phyloP scores from a whole-genome alignment of 2,888 invertebrate species.

The Macrosoma leucophasiata region DNA sequence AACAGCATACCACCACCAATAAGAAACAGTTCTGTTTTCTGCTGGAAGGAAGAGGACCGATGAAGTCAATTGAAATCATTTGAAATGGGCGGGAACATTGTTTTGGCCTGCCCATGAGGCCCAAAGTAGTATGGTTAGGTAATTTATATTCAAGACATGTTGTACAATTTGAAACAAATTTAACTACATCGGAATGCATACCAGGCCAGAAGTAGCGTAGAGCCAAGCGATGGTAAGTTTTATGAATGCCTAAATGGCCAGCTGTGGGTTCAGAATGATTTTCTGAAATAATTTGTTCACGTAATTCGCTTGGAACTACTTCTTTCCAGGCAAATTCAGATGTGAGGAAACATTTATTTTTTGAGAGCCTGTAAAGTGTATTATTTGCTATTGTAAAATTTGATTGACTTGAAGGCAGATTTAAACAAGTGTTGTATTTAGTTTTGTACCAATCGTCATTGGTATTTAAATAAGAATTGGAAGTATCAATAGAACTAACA shows the following conservation, averaged over 20 bases:
- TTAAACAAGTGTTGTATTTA: constrained; percentile 17
- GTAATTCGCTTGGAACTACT: constrained; percentile 21
- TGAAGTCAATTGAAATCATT: too few relatives aligned
- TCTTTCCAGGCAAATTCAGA: constrained; percentile 23
- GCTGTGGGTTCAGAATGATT: constrained; percentile 17
- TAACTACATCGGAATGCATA: constrained; percentile 13
- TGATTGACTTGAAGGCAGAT: constrained; percentile 10
- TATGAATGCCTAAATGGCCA: constrained; percentile 23
- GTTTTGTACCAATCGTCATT: constrained; percentile 22
- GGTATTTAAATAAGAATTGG: too few relatives aligned
- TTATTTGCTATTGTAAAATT: constrained; percentile 13
- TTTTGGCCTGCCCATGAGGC: constrained; percentile 25
- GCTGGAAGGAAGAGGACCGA: too few relatives aligned
- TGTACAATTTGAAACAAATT: constrained; percentile 4
- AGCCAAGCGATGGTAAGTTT: constrained; percentile 23
- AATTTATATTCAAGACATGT: constrained; percentile 19
- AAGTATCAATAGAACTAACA: constrained; percentile 4
- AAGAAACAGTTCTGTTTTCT: too few relatives aligned
- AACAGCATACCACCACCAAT: too few relatives aligned
- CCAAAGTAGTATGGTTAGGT: constrained; percentile 17
- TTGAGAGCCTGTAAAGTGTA: constrained; percentile 13
- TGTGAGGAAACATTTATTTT: constrained; percentile 20
- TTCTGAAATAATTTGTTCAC: constrained; percentile 6
- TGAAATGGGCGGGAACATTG: constrained; percentile 19
- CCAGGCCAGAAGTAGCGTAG: constrained; percentile 15